phyloP scores from a whole-genome alignment of 2,797 vertebrate species.

The Bothrops alternatus region DNA sequence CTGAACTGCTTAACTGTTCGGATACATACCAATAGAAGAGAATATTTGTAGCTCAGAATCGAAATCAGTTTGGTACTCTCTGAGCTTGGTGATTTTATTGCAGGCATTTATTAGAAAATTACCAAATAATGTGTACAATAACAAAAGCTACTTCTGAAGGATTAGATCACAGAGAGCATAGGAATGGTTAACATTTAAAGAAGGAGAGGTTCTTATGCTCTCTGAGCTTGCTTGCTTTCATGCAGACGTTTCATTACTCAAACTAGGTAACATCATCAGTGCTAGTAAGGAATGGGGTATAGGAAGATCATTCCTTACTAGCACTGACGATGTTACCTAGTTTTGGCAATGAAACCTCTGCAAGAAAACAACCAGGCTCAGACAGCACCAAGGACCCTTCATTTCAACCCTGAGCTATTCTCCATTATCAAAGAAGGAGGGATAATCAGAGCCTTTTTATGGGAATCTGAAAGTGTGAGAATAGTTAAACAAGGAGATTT shows the following conservation, averaged over 20 bases:
- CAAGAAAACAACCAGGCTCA: neutral
- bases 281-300: neutral
- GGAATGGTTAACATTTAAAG: neutral
- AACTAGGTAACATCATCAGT: neutral
- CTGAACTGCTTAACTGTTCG: neutral
- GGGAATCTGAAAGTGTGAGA: neutral
- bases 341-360: neutral
- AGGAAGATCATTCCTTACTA: neutral
- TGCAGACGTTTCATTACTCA: neutral
- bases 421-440: neutral
- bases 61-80: neutral
- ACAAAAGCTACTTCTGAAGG: neutral
- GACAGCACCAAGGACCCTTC: neutral
- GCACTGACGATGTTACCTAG: neutral
- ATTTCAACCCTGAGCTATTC: neutral
- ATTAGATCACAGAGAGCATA: neutral
- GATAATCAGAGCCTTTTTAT: neutral
- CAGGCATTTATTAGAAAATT: neutral
- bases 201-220: neutral
- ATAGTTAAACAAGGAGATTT: neutral
- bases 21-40: neutral
- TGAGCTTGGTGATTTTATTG: neutral
- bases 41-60: neutral
- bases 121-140: neutral
- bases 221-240: neutral